Base-by-base conservation (phyloP, 2,113 vertebrate species). In the Arvicanthis niloticus region DNA sequence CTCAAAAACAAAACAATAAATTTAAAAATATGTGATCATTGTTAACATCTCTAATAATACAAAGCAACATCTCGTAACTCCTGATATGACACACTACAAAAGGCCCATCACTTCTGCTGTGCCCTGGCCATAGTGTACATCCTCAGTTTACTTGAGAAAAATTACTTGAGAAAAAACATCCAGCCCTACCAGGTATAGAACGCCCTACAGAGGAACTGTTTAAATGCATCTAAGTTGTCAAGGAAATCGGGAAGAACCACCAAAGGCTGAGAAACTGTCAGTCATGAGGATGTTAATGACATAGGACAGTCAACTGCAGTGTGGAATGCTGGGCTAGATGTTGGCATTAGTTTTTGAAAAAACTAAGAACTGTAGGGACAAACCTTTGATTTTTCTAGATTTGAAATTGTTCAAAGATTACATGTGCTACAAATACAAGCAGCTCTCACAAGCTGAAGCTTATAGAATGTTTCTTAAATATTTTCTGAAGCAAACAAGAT, bases 401-500 rank as follows among this genome's bases (percentile, higher is more conserved):
- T 48, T 48, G 1, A 15, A 29, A 34, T 34, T 67, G 40, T 34
- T 67, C 34, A 10, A 65, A 72, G 7, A n/a, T 73, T 75, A 58
- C 34, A 40, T 65, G 31, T 34, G 40, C 4, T 45, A 31, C 58
- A 6, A 65, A 45, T 9, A 85, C 31, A 85, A 45, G 26, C 42
- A 34, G 29, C 7, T 84, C 88, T 91, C 81, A 84, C 45, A 84
- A 89, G 34, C 3, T 67, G 16, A 95, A 91, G 37, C 1, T 89
- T 75, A 13, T 58, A 56, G 34, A 73, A 93, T 51, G 0, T 19
- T 81, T 77, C 60, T 29, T 81, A 88, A 86, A 70, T 75, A 89
- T 80, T 91, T 95, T 76, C 70, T 48, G 22, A 56, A 95, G 26
- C 7, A 76, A 81, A 81, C 6, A 67, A 93, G 93, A 77, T 60